Base-by-base conservation (phyloP, 2,888 invertebrate genomes). In the Strigamia transsilvanica region DNA sequence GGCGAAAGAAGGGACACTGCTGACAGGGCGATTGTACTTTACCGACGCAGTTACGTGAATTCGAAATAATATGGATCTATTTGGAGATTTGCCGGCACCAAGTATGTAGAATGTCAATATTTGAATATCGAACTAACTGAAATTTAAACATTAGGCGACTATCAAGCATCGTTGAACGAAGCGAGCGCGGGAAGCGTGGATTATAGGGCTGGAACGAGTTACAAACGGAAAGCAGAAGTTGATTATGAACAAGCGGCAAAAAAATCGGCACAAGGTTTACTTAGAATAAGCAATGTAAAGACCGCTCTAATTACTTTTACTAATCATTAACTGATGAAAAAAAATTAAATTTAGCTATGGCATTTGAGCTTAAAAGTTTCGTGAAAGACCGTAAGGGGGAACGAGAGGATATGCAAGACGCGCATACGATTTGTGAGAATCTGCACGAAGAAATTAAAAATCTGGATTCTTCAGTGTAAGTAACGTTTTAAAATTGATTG, bases 351-450 rank as follows among this genome's bases (percentile, higher is more conserved):
- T 66, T 38, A 78, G 78, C 32, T 13, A 23, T 38, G 66, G 23
- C 46, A 78, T 81, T 82, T 32, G 18, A 32, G 38, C 73, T 88
- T 82, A 85, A 85, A 80, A 86, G 87, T 42, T 88, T 78, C 78
- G 82, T 12, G 80, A 83, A 83, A 6, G 84, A 84, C 78, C 82
- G 83, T 82, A 87, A 89, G 85, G 90, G 90, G 15, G 90, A 90
- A 85, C 86, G 90, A 80, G 89, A 88, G 41, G 89, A 90, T 56
- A 90, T 90, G 90, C 89, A 90, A 84, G 90, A 90, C 85, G 87
- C 87, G 7, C 88, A 89, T 85, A 84, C 88, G 13, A 84, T 88
- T 12, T 83, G 87, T n/a, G 86, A 89, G 82, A 82, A 85, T 23
- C 82, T 85, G 21, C 84, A 87, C 21, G 82, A 84, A 38, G 82